Evolutionary conservation across 2,797 vertebrate species (phyloP).

Genomic region (Anguilla megastoma): DNA sequence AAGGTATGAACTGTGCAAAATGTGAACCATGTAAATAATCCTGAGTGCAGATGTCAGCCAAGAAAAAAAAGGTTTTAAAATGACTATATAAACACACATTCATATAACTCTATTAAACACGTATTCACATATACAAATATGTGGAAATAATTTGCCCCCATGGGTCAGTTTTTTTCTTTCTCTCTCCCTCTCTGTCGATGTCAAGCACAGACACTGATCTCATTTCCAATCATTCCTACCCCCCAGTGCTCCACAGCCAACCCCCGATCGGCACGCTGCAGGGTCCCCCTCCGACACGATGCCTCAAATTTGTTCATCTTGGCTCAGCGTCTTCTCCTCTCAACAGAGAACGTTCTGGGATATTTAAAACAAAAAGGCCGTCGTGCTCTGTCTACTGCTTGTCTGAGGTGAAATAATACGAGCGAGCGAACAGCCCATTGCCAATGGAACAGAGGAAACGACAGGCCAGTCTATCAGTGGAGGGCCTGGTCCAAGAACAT

Average conservation of each 20-base stretch:
- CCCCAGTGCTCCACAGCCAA: constrained; percentile 52
- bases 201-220: constrained; percentile 49
- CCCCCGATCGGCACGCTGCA: constrained; percentile 49
- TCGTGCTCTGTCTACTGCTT: constrained; percentile 40
- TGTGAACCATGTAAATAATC: too few relatives aligned
- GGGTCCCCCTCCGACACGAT: constrained; percentile 36
- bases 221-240: constrained; percentile 69
- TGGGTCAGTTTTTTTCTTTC: constrained; percentile 16
- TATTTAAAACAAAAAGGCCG: constrained; percentile 33
- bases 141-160: constrained; percentile 35
- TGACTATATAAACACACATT: not conserved
- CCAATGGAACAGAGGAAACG: constrained; percentile 46
- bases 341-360: constrained; percentile 42
- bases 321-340: constrained; percentile 45
- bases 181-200: constrained; percentile 37
- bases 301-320: constrained; percentile 43
- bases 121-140: not conserved
- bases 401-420: constrained; percentile 29
- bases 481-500: constrained; percentile 49
- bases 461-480: constrained; percentile 44
- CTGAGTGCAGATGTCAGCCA: not conserved
- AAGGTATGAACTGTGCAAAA: too few relatives aligned
- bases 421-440: constrained; percentile 27
- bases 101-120: too few relatives aligned
- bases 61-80: not conserved